Conservation (phyloP, 2,113 vertebrate species). For the Perca fluviatilis region DNA sequence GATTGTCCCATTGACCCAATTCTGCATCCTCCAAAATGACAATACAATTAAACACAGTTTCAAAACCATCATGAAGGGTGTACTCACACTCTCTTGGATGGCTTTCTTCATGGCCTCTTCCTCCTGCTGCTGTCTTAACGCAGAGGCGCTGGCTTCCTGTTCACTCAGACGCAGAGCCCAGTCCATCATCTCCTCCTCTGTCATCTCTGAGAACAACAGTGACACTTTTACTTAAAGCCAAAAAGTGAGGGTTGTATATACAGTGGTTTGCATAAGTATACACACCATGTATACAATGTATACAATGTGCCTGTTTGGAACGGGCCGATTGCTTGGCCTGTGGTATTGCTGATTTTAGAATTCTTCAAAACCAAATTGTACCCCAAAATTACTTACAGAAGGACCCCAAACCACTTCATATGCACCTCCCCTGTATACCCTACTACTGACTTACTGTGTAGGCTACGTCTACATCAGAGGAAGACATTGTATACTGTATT, state of each 20-base stretch:
- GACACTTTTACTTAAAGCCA: not conserved
- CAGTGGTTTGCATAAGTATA: no score
- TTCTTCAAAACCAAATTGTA: no score
- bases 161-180: slow-evolving; percentile 93
- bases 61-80: not conserved
- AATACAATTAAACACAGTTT: not conserved
- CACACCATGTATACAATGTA: no score
- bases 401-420: no score
- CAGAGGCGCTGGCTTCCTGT: slow-evolving; percentile 88
- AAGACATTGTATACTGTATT: no score
- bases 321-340: no score
- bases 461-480: no score
- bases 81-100: slow-evolving; percentile 93
- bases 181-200: slow-evolving; percentile 95
- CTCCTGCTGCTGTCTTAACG: slow-evolving; percentile 84
- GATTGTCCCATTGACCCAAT: not conserved
- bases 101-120: slow-evolving; percentile 92
- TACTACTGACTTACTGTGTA: no score
- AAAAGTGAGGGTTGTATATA: not conserved
- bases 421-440: no score
- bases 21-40: not conserved
- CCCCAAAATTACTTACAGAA: no score
- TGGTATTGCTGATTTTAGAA: no score
- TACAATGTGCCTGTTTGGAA: no score
- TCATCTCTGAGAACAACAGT: slow-evolving; percentile 87